A percentile compares a stretch with the other conserved stretches of the same genome.
Conservation (phyloP, 2,888 invertebrate genomes). For the Drosophila koepferae region DNA sequence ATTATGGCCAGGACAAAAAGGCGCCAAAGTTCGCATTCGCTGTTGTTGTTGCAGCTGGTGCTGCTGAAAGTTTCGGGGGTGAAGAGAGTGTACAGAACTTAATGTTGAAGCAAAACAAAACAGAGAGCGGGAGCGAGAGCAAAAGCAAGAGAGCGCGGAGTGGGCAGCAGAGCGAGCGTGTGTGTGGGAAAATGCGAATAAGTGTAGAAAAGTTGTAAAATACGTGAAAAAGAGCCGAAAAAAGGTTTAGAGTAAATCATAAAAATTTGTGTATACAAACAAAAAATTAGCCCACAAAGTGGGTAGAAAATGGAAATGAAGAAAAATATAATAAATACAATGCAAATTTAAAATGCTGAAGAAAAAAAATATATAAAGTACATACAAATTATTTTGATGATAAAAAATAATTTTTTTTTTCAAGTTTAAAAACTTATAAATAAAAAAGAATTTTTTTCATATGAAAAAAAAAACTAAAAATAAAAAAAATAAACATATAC, state of each 20-base stretch:
- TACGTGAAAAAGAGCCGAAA: slow-evolving; percentile 20
- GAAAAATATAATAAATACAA: no score
- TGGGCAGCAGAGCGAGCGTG: slow-evolving; percentile 18
- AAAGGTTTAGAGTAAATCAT: neutral
- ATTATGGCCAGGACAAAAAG: slow-evolving; percentile 52
- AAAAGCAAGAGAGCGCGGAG: slow-evolving; percentile 2
- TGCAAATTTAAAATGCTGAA: neutral
- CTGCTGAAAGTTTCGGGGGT: neutral
- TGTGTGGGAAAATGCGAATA: slow-evolving; percentile 25
- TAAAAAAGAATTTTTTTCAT: no score
- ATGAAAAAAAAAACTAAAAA: neutral
- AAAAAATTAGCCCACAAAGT: neutral
- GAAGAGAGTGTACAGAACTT: slow-evolving; percentile 47
- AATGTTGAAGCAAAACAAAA: slow-evolving; percentile 49
- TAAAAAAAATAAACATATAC: no score
- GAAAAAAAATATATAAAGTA: neutral
- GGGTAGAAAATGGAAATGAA: neutral
- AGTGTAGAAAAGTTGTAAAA: slow-evolving; percentile 57
- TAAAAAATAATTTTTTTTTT: no score
- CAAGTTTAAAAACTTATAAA: no score
- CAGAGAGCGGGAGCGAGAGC: slow-evolving; percentile 27
- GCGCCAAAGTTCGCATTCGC: slow-evolving; percentile 56
- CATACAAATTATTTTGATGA: no score
- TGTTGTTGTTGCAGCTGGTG: slow-evolving; percentile 8
- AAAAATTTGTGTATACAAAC: slow-evolving; percentile 16